Evolutionary conservation across 1,140 invertebrate species (phyloP).

Genomic region (Condylostylus longicornis): DNA sequence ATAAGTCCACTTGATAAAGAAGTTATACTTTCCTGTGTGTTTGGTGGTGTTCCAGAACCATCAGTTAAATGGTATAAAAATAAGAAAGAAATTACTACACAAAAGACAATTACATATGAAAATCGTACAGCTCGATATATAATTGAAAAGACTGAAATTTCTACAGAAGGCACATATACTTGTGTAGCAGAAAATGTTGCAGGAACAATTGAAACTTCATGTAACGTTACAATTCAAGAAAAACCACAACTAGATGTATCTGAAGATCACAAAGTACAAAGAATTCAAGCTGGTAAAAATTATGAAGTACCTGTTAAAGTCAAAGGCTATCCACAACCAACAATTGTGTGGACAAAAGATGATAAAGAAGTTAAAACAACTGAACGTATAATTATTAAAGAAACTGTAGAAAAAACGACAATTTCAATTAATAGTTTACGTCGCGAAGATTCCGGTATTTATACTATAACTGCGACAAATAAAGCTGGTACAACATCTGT

Average conservation of each 20-base stretch:
- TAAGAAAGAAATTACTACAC: slow-evolving; percentile 37
- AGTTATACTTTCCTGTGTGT: slow-evolving; percentile 54
- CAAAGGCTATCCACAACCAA: slow-evolving; percentile 50
- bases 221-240: slow-evolving; percentile 48
- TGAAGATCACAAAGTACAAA: slow-evolving; percentile 43
- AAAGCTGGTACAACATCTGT: slow-evolving; percentile 49
- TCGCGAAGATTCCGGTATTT: slow-evolving; percentile 47
- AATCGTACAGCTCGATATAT: slow-evolving; percentile 57
- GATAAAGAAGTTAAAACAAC: slow-evolving; percentile 36
- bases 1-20: slow-evolving; percentile 39
- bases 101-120: slow-evolving; percentile 45
- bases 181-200: slow-evolving; percentile 55
- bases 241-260: slow-evolving; percentile 45
- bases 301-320: slow-evolving; percentile 46
- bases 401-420: slow-evolving; percentile 40
- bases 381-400: slow-evolving; percentile 38
- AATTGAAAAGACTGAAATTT: slow-evolving; percentile 47
- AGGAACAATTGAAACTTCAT: slow-evolving; percentile 54
- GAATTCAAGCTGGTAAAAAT: slow-evolving; percentile 40
- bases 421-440: slow-evolving; percentile 45
- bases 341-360: slow-evolving; percentile 49
- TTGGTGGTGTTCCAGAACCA: slow-evolving; percentile 71
- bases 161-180: slow-evolving; percentile 51
- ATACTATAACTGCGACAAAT: slow-evolving; percentile 50
- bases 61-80: slow-evolving; percentile 63